Conservation (phyloP, 1,140 invertebrate genomes). For the Heterodera carotae region DNA sequence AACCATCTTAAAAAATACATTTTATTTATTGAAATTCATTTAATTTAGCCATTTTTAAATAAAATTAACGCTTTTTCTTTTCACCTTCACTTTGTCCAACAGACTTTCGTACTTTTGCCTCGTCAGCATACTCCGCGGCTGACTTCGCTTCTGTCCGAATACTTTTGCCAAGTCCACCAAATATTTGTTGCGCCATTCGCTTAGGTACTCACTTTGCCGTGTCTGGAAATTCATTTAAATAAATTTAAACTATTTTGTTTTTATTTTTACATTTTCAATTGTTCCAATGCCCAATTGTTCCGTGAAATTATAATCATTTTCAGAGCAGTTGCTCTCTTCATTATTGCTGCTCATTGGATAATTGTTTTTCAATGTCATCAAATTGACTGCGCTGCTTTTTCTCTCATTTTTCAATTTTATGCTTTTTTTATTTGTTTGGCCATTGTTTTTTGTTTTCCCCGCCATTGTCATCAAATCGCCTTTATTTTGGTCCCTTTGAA, state of each 20-base stretch:
- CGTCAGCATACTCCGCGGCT: background rate
- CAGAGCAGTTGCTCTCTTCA: too few relatives aligned
- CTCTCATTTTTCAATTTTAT: too few relatives aligned
- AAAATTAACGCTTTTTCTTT: background rate
- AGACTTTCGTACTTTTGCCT: background rate
- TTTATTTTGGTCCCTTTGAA: background rate
- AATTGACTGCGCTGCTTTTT: too few relatives aligned
- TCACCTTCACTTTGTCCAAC: background rate
- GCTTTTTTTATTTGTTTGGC: too few relatives aligned
- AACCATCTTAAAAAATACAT: background rate
- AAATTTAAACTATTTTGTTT: background rate
- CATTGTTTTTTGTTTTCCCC: too few relatives aligned
- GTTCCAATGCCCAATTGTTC: background rate
- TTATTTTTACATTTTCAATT: background rate
- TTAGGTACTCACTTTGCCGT: background rate
- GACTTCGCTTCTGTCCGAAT: background rate
- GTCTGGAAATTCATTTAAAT: background rate
- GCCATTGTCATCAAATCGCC: too few relatives aligned
- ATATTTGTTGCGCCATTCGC: background rate
- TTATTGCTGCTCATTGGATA: too few relatives aligned
- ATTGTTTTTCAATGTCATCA: too few relatives aligned
- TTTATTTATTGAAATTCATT: background rate
- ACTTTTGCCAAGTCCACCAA: background rate
- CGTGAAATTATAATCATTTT: background rate
- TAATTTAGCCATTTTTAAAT: too few relatives aligned